Conservation (phyloP, 1,140 invertebrate species). For the Drosophila kikkawai region DNA sequence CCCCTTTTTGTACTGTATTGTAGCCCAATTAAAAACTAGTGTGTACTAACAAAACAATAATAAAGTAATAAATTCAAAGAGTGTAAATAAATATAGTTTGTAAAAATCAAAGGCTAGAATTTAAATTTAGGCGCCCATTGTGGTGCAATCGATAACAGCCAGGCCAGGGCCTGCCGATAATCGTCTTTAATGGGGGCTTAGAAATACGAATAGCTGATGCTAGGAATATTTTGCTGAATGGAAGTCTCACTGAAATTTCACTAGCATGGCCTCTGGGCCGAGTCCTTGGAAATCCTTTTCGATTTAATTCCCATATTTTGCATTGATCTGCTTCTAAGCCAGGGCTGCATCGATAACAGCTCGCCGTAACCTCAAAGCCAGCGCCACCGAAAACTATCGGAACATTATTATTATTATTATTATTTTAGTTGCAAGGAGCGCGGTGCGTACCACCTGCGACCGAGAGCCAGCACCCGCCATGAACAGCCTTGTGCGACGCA, state of each 20-base stretch:
- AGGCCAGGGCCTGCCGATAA: neutral
- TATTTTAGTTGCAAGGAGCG: slow-evolving; percentile 35
- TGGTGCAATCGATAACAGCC: neutral
- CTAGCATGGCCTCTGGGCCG: rapidly evolving
- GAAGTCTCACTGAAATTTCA: neutral
- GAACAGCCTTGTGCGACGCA: slow-evolving; percentile 66
- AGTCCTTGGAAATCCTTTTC: too few species aligned
- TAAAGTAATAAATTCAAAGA: slow-evolving; percentile 46
- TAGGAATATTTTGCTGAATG: neutral
- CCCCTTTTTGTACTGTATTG: slow-evolving; percentile 62
- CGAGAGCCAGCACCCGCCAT: slow-evolving; percentile 32
- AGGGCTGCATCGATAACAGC: slow-evolving; percentile 28
- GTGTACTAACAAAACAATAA: slow-evolving; percentile 61
- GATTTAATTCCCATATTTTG: too few species aligned
- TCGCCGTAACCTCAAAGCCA: slow-evolving; percentile 58
- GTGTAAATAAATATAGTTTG: slow-evolving; percentile 52
- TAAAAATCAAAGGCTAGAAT: slow-evolving; percentile 8
- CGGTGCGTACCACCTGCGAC: slow-evolving; percentile 3
- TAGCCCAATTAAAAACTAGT: slow-evolving; percentile 67
- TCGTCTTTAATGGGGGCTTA: too few species aligned
- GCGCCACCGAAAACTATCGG: slow-evolving; percentile 10
- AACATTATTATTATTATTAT: slow-evolving; percentile 3
- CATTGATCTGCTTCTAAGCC: neutral
- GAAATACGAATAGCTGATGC: rapidly evolving
- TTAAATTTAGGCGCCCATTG: neutral